A percentile compares a stretch with the other conserved stretches of the same genome.
These are phyloP conservation scores for Vanacampus margaritifer DNA, from an alignment of 2,113 vertebrate genomes.

Conservation along the genomic window DNA sequence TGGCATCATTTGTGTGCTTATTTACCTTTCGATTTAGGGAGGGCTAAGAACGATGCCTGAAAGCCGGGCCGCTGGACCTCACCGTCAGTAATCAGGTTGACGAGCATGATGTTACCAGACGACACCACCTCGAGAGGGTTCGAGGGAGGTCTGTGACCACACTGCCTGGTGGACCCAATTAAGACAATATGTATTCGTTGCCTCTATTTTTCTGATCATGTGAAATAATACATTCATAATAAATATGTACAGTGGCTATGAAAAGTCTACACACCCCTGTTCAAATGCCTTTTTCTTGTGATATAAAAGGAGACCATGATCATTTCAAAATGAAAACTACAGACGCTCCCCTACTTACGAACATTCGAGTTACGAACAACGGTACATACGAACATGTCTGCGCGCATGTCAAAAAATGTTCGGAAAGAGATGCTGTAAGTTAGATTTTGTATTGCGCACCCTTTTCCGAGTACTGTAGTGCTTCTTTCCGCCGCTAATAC, in stretches of 20 bases:
- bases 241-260: not conserved
- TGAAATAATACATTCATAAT: not conserved
- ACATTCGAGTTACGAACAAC: too few species aligned
- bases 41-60: constrained; percentile 39
- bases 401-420: too few species aligned
- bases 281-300: too few species aligned
- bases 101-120: constrained; percentile 73
- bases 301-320: too few species aligned
- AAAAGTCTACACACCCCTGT: too few species aligned
- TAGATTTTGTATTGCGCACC: too few species aligned
- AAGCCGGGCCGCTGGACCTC: constrained; percentile 63
- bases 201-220: not conserved
- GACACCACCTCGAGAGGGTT: constrained; percentile 71
- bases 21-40: constrained; percentile 47
- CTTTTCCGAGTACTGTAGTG: too few species aligned
- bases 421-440: too few species aligned
- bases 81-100: constrained; percentile 68
- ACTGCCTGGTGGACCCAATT: constrained; percentile 58
- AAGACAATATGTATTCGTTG: not conserved
- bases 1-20: not conserved
- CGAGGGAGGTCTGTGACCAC: constrained; percentile 74
- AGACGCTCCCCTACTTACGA: too few species aligned
- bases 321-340: too few species aligned
- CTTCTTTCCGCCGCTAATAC: too few species aligned
- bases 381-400: too few species aligned